A percentile compares a stretch with the other conserved stretches of the same genome.
Evolutionary conservation across 2,888 invertebrate species (phyloP).

Genomic region (Andrena bicolor): DNA sequence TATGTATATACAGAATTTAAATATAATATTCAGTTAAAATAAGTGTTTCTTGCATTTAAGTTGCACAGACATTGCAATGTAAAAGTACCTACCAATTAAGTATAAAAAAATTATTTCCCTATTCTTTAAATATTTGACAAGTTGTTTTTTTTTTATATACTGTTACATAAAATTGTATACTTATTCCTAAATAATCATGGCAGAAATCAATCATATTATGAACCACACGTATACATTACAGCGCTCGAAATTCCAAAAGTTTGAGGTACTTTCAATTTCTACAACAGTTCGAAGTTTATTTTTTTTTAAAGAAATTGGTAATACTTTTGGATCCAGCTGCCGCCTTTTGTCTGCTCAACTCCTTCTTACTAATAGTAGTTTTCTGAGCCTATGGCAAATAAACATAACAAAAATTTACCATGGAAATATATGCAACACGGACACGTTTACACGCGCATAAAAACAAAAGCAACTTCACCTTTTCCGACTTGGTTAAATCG

Average conservation of each 20-base stretch:
- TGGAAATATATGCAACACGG: not conserved
- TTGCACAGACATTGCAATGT: conserved; percentile 35
- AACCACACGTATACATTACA: conserved; percentile 37
- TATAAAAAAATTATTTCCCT: conserved; percentile 26
- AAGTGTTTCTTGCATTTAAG: conserved; percentile 15
- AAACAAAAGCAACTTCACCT: conserved; percentile 71
- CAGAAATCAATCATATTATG: conserved; percentile 12
- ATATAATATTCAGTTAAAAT: conserved; percentile 40
- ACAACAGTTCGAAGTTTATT: conserved; percentile 78
- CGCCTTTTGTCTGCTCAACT: conserved; percentile 91
- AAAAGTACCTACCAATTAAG: conserved; percentile 34
- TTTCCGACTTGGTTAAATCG: conserved; percentile 82
- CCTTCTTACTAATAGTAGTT: conserved; percentile 89
- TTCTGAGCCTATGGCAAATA: conserved; percentile 83
- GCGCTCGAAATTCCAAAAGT: conserved; percentile 36
- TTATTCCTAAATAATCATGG: conserved; percentile 15
- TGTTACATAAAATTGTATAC: conserved; percentile 14
- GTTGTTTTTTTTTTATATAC: conserved; percentile 6
- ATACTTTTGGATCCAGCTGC: conserved; percentile 93
- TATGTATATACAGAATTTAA: conserved; percentile 37
- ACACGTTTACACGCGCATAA: conserved; percentile 20
- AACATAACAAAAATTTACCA: conserved; percentile 1
- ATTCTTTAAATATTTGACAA: conserved; percentile 27
- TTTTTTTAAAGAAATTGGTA: conserved; percentile 92
- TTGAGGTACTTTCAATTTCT: conserved; percentile 26